Conservation (phyloP, 1,140 invertebrate species). For the Drosophila punjabiensis region DNA sequence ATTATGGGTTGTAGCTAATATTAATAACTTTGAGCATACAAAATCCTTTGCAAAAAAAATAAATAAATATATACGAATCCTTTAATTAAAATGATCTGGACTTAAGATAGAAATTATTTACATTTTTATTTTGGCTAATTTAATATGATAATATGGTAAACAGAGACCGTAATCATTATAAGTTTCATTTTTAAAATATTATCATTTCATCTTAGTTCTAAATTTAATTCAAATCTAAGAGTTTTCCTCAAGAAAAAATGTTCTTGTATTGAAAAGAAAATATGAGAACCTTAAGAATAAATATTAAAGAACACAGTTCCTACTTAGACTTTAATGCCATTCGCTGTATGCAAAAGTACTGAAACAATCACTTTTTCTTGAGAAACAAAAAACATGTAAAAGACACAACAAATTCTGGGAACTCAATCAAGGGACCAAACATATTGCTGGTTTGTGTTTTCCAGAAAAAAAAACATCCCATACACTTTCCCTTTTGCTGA, state of each 20-base stretch:
- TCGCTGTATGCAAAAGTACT: background rate
- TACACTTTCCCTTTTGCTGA: constrained; percentile 40
- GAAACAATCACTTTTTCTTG: background rate
- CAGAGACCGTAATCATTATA: too few relatives aligned
- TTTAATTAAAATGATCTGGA: background rate
- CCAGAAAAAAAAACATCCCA: constrained; percentile 1
- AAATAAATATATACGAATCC: background rate
- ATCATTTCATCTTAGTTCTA: too few relatives aligned
- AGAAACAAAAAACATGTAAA: background rate
- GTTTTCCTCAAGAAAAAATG: background rate
- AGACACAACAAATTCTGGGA: background rate
- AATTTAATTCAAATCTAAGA: too few relatives aligned
- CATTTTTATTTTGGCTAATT: background rate
- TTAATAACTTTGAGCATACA: accelerated
- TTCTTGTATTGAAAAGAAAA: background rate
- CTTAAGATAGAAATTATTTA: background rate
- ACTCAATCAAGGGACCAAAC: background rate
- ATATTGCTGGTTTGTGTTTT: constrained; percentile 4
- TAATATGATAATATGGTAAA: too few relatives aligned
- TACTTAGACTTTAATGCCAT: background rate
- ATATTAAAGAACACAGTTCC: background rate
- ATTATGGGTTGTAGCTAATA: background rate
- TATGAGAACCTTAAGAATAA: background rate
- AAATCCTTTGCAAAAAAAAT: background rate
- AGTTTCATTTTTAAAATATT: too few relatives aligned